These are phyloP conservation scores for Poecilia gillii DNA, from an alignment of 2,797 vertebrate species.

Conservation along the genomic window DNA sequence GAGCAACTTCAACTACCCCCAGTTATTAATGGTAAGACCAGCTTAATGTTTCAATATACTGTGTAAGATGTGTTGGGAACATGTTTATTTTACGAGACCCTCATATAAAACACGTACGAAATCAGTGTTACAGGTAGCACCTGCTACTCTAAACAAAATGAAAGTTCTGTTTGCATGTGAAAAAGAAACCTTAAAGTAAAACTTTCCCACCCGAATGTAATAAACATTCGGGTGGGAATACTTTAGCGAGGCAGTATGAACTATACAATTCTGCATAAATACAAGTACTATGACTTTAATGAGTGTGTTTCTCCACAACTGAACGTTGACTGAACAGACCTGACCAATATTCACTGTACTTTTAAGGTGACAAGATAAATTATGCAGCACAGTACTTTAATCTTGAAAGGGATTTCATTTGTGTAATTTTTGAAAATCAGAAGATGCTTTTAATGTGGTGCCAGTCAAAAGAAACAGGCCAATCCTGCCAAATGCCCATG, in stretches of 20 bases:
- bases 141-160: too few species aligned
- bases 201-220: too few species aligned
- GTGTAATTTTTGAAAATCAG: not conserved
- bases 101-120: too few species aligned
- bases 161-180: too few species aligned
- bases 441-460: not conserved
- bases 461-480: not conserved
- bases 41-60: too few species aligned
- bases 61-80: too few species aligned
- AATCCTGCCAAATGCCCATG: not conserved
- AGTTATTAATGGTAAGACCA: too few species aligned
- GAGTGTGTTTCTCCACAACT: not conserved
- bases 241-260: not conserved
- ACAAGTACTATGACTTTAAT: not conserved
- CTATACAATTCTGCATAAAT: not conserved
- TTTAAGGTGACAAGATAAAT: not conserved
- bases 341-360: not conserved
- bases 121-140: too few species aligned
- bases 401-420: not conserved
- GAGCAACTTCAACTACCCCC: too few species aligned
- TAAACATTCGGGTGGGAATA: not conserved
- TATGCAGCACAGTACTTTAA: not conserved
- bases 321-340: not conserved
- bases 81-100: too few species aligned
- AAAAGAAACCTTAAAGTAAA: too few species aligned